Conservation (phyloP, 2,797 vertebrate species). For the Falco biarmicus region DNA sequence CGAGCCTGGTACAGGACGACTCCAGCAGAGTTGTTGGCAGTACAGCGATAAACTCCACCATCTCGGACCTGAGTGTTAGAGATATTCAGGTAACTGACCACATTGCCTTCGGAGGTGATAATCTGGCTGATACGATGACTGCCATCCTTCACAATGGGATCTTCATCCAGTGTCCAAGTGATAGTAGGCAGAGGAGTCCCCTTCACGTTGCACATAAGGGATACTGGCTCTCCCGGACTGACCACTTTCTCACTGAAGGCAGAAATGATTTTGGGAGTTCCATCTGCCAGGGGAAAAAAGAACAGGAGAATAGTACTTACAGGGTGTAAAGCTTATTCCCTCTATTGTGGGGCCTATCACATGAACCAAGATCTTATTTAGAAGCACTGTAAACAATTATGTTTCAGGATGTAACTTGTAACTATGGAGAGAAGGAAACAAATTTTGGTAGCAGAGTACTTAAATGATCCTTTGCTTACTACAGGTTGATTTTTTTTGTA, state of each 20-base stretch:
- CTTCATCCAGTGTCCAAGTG: slow-evolving; percentile 96
- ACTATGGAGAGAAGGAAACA: neutral
- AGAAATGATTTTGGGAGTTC: slow-evolving; percentile 96
- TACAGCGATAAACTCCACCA: slow-evolving; percentile 97
- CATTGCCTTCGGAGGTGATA: slow-evolving; percentile 92
- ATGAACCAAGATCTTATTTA: neutral
- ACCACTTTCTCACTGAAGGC: slow-evolving; percentile 98
- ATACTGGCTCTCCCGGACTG: slow-evolving; percentile 93
- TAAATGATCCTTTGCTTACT: neutral
- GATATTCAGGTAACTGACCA: slow-evolving; percentile 98
- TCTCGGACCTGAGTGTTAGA: slow-evolving; percentile 95
- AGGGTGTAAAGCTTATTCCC: neutral
- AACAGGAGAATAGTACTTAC: neutral
- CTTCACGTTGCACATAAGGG: slow-evolving; percentile 95
- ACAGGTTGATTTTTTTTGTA: neutral
- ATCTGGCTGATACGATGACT: slow-evolving; percentile 95
- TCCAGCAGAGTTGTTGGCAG: slow-evolving; percentile 98
- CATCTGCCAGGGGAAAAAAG: slow-evolving; percentile 81
- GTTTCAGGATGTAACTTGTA: neutral
- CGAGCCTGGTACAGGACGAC: slow-evolving; percentile 99
- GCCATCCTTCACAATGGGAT: slow-evolving; percentile 92
- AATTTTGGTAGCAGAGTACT: neutral
- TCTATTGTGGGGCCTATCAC: neutral
- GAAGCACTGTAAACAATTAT: neutral
- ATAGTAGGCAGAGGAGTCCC: slow-evolving; percentile 93